These are phyloP conservation scores for Polymixis lichenea DNA, from an alignment of 2,888 invertebrate species.

Conservation along the genomic window DNA sequence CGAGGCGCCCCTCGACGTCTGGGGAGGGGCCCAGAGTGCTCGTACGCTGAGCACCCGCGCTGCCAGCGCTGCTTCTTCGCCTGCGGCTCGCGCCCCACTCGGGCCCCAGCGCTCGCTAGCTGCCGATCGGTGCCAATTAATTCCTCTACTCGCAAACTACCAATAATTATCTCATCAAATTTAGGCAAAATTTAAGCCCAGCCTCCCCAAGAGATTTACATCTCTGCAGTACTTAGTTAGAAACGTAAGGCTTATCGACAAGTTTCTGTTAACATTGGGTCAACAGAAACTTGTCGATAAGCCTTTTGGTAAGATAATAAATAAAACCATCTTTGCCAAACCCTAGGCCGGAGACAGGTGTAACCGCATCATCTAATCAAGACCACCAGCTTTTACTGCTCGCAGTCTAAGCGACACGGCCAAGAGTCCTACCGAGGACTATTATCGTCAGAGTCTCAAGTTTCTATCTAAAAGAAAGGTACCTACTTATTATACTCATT, in stretches of 20 bases:
- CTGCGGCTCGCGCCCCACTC: conserved; percentile 77
- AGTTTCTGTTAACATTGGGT: too few species aligned
- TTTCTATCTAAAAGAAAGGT: not conserved
- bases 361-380: not conserved
- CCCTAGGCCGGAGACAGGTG: too few species aligned
- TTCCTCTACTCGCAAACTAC: conserved; percentile 49
- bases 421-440: not conserved
- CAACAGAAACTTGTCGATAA: too few species aligned
- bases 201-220: not conserved
- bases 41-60: conserved; percentile 79
- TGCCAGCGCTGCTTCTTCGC: conserved; percentile 79
- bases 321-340: too few species aligned
- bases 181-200: not conserved
- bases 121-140: conserved; percentile 88
- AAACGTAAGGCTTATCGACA: too few species aligned
- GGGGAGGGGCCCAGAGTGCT: conserved; percentile 75
- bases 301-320: not conserved
- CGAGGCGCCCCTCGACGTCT: conserved; percentile 52
- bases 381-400: not conserved
- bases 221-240: not conserved
- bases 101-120: conserved; percentile 89
- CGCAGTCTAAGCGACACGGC: not conserved
- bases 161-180: not conserved
- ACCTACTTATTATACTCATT: not conserved
- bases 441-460: not conserved